These are phyloP conservation scores for Samia ricini DNA, from an alignment of 1,140 invertebrate genomes.

Conservation along the genomic window DNA sequence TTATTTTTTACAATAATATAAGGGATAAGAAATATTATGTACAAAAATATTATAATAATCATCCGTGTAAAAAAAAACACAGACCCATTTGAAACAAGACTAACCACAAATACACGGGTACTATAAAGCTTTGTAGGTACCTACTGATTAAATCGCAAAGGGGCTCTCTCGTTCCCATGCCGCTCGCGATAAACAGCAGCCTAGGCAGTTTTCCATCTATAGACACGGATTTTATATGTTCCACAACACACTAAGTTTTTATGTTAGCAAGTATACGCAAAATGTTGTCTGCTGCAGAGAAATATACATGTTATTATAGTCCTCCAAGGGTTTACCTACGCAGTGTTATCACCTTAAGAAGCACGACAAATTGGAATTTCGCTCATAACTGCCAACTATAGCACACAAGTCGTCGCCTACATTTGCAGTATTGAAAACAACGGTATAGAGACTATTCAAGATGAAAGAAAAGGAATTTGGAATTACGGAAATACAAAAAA, in stretches of 20 bases:
- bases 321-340: background rate
- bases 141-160: constrained; percentile 58
- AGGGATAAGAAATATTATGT: too few relatives aligned
- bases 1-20: too few relatives aligned
- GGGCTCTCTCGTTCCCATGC: constrained; percentile 48
- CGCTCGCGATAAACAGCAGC: constrained; percentile 31
- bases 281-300: background rate
- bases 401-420: background rate
- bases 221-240: constrained; percentile 23
- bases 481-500: too few relatives aligned
- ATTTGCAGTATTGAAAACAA: background rate
- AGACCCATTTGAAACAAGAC: constrained; percentile 35
- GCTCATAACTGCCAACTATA: background rate
- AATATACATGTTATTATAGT: constrained; percentile 2
- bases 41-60: too few relatives aligned
- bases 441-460: background rate
- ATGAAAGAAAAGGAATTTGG: background rate
- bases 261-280: constrained; percentile 16
- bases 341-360: background rate
- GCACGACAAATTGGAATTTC: background rate
- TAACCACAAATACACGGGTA: constrained; percentile 34
- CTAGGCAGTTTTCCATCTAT: constrained; percentile 33
- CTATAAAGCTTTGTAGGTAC: constrained; percentile 40
- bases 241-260: constrained; percentile 21
- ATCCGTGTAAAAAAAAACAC: too few relatives aligned